These are phyloP conservation scores for Epinotia bilunana DNA, from an alignment of 2,888 invertebrate species.

Conservation along the genomic window DNA sequence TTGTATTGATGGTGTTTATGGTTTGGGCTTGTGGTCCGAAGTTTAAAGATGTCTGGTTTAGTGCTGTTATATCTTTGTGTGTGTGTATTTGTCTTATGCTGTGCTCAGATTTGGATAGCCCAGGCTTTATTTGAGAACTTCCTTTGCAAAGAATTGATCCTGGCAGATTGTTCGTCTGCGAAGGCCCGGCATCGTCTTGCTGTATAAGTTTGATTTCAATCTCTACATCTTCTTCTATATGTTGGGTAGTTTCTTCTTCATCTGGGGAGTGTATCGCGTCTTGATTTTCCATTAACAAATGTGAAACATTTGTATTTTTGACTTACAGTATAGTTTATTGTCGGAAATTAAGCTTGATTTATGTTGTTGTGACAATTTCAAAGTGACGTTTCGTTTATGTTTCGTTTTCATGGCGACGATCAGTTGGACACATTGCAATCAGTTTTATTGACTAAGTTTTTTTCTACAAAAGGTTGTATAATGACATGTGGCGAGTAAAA, in stretches of 20 bases:
- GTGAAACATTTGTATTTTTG: slow-evolving; percentile 63
- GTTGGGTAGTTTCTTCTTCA: slow-evolving; percentile 52
- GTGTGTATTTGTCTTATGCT: slow-evolving; percentile 72
- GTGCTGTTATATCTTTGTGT: slow-evolving; percentile 68
- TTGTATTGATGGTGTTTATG: slow-evolving; percentile 57
- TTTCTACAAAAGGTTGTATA: not conserved
- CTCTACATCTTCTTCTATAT: slow-evolving; percentile 21
- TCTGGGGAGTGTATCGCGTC: slow-evolving; percentile 56
- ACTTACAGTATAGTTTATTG: slow-evolving; percentile 54
- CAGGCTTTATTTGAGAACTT: slow-evolving; percentile 56
- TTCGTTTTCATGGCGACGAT: not conserved
- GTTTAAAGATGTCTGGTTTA: slow-evolving; percentile 67
- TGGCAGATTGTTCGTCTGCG: slow-evolving; percentile 62
- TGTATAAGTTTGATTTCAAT: slow-evolving; percentile 42
- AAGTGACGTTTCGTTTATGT: slow-evolving; percentile 28
- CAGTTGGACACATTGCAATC: not conserved
- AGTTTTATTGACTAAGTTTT: not conserved
- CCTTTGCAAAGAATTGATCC: slow-evolving; percentile 63
- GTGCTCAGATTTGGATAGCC: slow-evolving; percentile 78
- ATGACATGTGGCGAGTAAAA: no score
- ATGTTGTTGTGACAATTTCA: slow-evolving; percentile 49
- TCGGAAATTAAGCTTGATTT: slow-evolving; percentile 52
- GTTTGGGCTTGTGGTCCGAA: slow-evolving; percentile 58
- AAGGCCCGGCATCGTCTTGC: slow-evolving; percentile 72
- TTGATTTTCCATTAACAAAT: slow-evolving; percentile 72